Conservation (phyloP, 2,113 vertebrate genomes). For the Athene cunicularia region DNA sequence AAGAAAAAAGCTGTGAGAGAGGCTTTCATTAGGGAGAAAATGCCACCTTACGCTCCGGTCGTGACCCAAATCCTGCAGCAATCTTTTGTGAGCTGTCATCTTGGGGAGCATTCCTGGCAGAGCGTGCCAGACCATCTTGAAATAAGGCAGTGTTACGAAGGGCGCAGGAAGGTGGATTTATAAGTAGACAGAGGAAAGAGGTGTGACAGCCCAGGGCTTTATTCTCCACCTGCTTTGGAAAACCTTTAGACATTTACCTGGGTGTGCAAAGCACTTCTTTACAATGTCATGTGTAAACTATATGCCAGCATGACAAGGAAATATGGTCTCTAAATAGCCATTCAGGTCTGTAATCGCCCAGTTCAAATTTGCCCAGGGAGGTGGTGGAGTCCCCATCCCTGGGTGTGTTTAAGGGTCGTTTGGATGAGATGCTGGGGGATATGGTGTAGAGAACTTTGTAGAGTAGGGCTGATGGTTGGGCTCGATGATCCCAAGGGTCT, state of each 20-base stretch:
- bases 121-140: background rate
- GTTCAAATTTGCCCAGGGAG: background rate
- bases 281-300: rapidly evolving
- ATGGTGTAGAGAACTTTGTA: no score
- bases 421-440: no score
- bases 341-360: background rate
- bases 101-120: background rate
- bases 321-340: background rate
- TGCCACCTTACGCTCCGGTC: background rate
- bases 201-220: background rate
- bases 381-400: no score
- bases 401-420: no score
- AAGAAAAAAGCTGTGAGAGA: constrained; percentile 26
- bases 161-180: background rate
- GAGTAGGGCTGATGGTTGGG: no score
- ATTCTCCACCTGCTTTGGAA: background rate
- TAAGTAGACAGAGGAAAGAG: background rate
- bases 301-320: background rate
- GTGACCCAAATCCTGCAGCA: constrained; percentile 2
- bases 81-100: background rate
- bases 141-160: rapidly evolving
- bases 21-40: constrained; percentile 26
- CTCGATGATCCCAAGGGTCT: no score
- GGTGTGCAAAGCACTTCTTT: background rate
- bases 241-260: background rate